Evolutionary conservation across 2,797 vertebrate species (phyloP), one percentile per base, ranked within the genome.

Genomic region (Dipus sagitta): DNA sequence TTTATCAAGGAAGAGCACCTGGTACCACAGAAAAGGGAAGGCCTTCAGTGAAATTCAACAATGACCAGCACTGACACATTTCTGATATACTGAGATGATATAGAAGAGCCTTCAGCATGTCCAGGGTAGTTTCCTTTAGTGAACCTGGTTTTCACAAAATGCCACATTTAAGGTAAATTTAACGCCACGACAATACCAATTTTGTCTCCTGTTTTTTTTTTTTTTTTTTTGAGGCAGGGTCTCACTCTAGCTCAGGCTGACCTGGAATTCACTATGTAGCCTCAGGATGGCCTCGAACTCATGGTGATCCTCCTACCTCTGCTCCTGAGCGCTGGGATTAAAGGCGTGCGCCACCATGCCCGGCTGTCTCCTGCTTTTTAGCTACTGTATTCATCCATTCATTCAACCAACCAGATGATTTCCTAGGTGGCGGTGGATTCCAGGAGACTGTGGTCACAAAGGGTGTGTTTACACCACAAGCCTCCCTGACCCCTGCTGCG

Each of bases 1-100:
- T 20, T 60, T 38, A 75, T 47, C 28, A 54, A 76, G 15, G 28
- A 68, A 88, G 86, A 77, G 28, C 30, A 23, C 52, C 32, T 6
- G 26, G n/a, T 42, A 0, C n/a, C 64, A 52, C 14, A 1, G 71
- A 92, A 67, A 70, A 92, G 42, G 65, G 26, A 64, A 72, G 11
- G 23, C 91, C 74, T 60, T 30, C 38, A 42, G 17, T n/a, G n/a
- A 89, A 84, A 60, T 81, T 75, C n/a, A 52, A n/a, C 68, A 28
- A 30, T 58, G 88, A 52, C 13, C 71, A 75, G 52, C 13, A 32
- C 26, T 7, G 3, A 67, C 26, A 10, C 1, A 11, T 20, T 2
- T 26, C 1, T 5, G n/a, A 54, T 18, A 62, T 3, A 14, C 1
- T 0, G 24, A 30, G n/a, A 65, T 28, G 24, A 6, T 38, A n/a